Evolutionary conservation across 1,140 invertebrate genomes (phyloP).

Genomic region (Drosophila triauraria): DNA sequence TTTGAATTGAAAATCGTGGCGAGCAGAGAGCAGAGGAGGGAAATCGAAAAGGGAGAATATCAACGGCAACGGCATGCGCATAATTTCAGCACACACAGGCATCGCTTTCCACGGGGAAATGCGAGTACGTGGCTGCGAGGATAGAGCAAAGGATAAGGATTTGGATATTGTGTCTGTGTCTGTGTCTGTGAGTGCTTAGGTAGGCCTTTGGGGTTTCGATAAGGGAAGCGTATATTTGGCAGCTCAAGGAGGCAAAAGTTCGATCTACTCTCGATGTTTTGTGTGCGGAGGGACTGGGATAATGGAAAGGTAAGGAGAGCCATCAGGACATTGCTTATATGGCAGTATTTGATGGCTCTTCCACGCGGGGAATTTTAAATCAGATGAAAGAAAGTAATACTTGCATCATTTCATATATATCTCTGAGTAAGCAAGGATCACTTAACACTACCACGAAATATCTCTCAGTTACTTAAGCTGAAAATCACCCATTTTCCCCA

Average conservation of each 20-base stretch:
- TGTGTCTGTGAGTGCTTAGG: conserved; percentile 33
- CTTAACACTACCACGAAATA: not conserved
- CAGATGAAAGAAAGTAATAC: not conserved
- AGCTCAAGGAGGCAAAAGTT: conserved; percentile 33
- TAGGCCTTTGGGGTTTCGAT: conserved; percentile 44
- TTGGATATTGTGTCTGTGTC: conserved; percentile 41
- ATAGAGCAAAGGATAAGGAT: conserved; percentile 20
- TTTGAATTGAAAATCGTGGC: conserved; percentile 78
- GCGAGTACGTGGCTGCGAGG: conserved; percentile 43
- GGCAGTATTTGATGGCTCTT: not conserved
- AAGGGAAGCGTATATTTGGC: conserved; percentile 39
- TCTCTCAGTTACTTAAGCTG: not conserved
- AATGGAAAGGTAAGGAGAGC: conserved; percentile 12
- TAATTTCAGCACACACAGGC: conserved; percentile 57
- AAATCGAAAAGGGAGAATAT: conserved; percentile 39
- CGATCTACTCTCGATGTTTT: conserved; percentile 31
- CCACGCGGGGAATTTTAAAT: conserved; percentile 8
- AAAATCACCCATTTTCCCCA: not conserved
- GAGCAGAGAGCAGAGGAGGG: conserved; percentile 13
- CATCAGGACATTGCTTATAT: conserved; percentile 9
- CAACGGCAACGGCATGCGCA: conserved; percentile 51
- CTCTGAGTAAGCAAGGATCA: too few species aligned
- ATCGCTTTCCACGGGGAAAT: conserved; percentile 56
- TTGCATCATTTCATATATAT: not conserved
- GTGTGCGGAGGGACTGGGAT: conserved; percentile 8